phyloP scores from a whole-genome alignment of 2,113 vertebrate species.

The Etia nguti region DNA sequence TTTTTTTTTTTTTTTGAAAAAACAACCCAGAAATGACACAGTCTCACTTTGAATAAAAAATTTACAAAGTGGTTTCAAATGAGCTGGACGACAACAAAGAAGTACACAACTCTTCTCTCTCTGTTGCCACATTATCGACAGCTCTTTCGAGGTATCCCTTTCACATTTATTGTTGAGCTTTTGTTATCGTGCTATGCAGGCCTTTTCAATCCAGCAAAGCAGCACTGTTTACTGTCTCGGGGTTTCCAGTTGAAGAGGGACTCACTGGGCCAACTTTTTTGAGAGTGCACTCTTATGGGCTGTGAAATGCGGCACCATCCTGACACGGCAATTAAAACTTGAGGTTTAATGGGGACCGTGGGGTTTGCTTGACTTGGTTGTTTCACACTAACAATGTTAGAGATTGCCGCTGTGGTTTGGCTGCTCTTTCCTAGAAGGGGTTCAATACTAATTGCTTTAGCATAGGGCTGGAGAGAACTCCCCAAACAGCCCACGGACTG shows the following conservation, averaged over 20 bases:
- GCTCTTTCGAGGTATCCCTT: not conserved
- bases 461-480: slow-evolving; percentile 60
- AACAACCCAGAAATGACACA: not conserved
- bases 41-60: not conserved
- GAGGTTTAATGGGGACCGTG: slow-evolving; percentile 55
- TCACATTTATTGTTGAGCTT: not conserved
- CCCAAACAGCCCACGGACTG: slow-evolving; percentile 57
- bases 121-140: not conserved
- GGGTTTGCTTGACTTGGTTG: slow-evolving; percentile 55
- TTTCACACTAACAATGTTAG: slow-evolving; percentile 63
- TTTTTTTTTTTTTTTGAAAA: too few relatives aligned
- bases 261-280: slow-evolving; percentile 1
- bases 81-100: not conserved
- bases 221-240: slow-evolving; percentile 22
- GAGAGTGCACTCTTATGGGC: not conserved
- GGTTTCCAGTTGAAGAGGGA: slow-evolving; percentile 28
- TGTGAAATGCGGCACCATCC: slow-evolving; percentile 39
- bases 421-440: slow-evolving; percentile 63
- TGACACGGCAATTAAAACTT: slow-evolving; percentile 66
- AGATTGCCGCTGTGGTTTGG: slow-evolving; percentile 52
- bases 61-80: not conserved
- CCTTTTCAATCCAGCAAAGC: not conserved
- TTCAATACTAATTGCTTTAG: slow-evolving; percentile 78
- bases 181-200: not conserved
- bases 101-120: not conserved